Percentiles rank a stretch among this genome's conserved stretches.
These are phyloP conservation scores for Phengaris alcon DNA, from an alignment of 2,888 invertebrate species.

Conservation along the genomic window DNA sequence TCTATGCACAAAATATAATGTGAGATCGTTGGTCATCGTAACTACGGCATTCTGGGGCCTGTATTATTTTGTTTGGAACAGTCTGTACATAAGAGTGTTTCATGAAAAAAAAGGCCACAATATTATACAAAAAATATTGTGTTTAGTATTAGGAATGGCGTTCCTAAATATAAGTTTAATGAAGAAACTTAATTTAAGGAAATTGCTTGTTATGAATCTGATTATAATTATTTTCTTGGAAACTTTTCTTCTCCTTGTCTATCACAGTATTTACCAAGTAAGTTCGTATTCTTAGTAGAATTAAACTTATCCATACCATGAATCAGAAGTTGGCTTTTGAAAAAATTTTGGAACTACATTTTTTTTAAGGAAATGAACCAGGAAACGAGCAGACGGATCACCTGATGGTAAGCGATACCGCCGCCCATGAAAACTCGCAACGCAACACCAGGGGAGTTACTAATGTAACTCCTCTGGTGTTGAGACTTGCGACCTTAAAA, in stretches of 20 bases:
- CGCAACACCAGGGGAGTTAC: no score
- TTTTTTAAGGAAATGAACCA: no score
- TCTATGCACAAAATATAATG: constrained; percentile 56
- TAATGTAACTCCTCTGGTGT: no score
- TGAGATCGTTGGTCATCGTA: constrained; percentile 49
- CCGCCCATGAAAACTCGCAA: no score
- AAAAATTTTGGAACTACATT: not conserved
- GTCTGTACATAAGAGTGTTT: constrained; percentile 52
- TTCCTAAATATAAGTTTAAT: constrained; percentile 50
- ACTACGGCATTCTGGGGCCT: constrained; percentile 54
- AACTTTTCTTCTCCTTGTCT: constrained; percentile 43
- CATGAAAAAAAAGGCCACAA: constrained; percentile 46
- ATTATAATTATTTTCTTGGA: constrained; percentile 53
- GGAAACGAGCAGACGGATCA: no score
- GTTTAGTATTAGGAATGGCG: constrained; percentile 48
- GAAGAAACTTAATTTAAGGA: constrained; percentile 49
- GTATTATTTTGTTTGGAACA: constrained; percentile 57
- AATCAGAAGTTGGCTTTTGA: not conserved
- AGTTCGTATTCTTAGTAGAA: constrained; percentile 30
- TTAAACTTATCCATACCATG: not conserved
- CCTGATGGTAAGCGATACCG: no score
- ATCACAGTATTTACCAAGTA: constrained; percentile 38
- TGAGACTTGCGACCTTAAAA: no score
- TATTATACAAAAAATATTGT: constrained; percentile 46
- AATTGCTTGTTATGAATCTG: constrained; percentile 52